Base-by-base conservation (phyloP, 2,113 vertebrate species). In the Cranoglanis bouderius region DNA sequence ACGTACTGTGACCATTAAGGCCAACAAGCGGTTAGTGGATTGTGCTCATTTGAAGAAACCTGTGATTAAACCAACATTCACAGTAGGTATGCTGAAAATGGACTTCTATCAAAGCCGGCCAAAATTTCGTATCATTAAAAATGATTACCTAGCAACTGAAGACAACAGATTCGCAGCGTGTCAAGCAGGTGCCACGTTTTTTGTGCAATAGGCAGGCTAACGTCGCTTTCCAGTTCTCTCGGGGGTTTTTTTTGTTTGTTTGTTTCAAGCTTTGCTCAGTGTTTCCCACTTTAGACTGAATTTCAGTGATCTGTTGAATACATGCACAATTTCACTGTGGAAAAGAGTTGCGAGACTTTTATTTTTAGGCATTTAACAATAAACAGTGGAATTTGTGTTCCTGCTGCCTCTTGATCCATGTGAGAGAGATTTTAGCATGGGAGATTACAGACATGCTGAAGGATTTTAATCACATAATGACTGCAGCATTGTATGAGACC, bases 401-500 rank as follows among this genome's bases (percentile, higher is more conserved):
- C 59, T 57, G 26, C 26, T 6, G 46, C 72, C 74, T 83, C 19
- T 84, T 84, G 57, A 78, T 91, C 91, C 93, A 94, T 92, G 92
- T 94, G 95, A 94, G 91, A 85, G 83, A 84, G 92, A 92, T 92
- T 94, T 94, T 93, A 92, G 91, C 91, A 86, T 70, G 83, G 91
- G 85, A 93, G 94, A 95, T 95, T 95, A 91, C 70, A 84, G 74
- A 86, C 89, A 82, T 87, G 87, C 57, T 92, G 90, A 77, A 91
- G 88, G 89, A 90, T 89, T 90, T 94, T 96, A 96, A 96, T 96
- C 95, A 94, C 95, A 95, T 96, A 95, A 96, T 95, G 95, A 95
- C 94, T 92, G 92, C 13, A 91, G 90, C 92, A 92, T 89, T 90
- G 89, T 89, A 90, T 90, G 93, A 93, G 92, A 93, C 91, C 77